Conservation (phyloP, 2,113 vertebrate species). For the Hyperoodon ampullatus region DNA sequence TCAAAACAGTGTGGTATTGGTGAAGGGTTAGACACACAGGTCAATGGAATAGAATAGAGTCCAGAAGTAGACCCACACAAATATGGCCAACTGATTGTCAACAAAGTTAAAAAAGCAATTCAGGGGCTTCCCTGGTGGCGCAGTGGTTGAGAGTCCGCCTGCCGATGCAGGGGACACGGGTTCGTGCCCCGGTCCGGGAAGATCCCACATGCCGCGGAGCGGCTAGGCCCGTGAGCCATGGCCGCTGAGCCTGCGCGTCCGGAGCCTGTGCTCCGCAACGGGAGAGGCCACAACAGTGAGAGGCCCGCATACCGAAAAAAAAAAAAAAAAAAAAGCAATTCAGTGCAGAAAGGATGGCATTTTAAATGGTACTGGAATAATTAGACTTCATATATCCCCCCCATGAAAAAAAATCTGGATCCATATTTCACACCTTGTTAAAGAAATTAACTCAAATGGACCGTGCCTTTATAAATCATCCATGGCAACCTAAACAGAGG, state of each 20-base stretch:
- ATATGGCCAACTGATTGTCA: background rate
- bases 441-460: background rate
- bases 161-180: no score
- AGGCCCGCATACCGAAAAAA: no score
- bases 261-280: no score
- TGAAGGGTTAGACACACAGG: background rate
- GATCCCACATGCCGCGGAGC: no score
- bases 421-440: background rate
- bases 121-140: no score
- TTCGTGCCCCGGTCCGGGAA: no score
- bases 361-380: background rate
- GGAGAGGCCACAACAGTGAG: no score
- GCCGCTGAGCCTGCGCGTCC: no score
- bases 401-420: background rate
- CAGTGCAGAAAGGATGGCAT: background rate
- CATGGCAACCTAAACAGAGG: background rate
- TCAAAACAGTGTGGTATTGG: background rate
- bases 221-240: no score
- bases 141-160: no score
- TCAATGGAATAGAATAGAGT: background rate
- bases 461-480: background rate
- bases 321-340: background rate
- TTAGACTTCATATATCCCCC: background rate
- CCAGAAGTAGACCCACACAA: background rate
- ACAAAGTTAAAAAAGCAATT: background rate